Conservation (phyloP, 2,888 invertebrate species). For the Phrixothrix hirtus region DNA sequence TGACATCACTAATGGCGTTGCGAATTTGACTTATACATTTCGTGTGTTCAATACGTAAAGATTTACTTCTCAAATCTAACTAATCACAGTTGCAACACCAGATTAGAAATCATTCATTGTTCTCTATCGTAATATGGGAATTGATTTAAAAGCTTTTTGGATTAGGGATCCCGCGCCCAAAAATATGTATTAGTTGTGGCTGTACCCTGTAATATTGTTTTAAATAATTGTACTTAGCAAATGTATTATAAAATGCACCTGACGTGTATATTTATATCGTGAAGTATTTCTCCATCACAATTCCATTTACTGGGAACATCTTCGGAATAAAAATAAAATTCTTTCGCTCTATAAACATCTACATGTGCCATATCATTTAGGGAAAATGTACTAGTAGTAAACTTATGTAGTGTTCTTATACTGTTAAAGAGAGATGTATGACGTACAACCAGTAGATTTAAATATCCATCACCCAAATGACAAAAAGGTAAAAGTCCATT, state of each 20-base stretch:
- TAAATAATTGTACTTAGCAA: conserved; percentile 10
- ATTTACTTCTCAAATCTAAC: too few species aligned
- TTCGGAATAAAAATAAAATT: conserved; percentile 67
- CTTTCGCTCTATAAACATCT: conserved; percentile 71
- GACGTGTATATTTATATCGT: conserved; percentile 59
- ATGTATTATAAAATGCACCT: neutral
- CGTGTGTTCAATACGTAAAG: too few species aligned
- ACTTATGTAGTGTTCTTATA: conserved; percentile 67
- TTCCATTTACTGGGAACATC: conserved; percentile 70
- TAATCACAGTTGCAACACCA: neutral
- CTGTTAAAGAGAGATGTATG: conserved; percentile 75
- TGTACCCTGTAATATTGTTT: conserved; percentile 69
- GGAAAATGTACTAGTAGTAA: conserved; percentile 64
- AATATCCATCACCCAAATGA: conserved; percentile 79
- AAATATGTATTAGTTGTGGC: conserved; percentile 72
- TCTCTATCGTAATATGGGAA: neutral
- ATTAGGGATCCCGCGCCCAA: conserved; percentile 60
- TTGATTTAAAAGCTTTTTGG: conserved; percentile 1
- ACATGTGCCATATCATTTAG: conserved; percentile 77
- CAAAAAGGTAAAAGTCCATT: conserved; percentile 77
- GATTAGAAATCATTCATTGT: neutral
- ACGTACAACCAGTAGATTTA: conserved; percentile 74
- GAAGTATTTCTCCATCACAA: conserved; percentile 77
- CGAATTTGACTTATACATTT: too few species aligned
- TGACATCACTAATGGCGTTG: too few species aligned